A percentile compares a stretch with the other conserved stretches of the same genome.
phyloP scores from a whole-genome alignment of 2,888 invertebrate genomes.

The Druceiella hillmani region DNA sequence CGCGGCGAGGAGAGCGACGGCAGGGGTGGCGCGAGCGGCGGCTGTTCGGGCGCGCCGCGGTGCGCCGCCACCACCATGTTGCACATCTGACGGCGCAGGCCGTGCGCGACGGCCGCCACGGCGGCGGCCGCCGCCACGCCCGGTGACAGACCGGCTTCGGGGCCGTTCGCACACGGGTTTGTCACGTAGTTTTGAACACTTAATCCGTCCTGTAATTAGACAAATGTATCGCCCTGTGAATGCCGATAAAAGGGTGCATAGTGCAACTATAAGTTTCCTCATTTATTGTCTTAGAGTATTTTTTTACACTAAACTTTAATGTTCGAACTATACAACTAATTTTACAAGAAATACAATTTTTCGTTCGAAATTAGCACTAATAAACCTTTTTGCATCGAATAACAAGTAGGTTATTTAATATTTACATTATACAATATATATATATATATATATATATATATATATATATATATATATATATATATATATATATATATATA shows the following conservation, averaged over 20 bases:
- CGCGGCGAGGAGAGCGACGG: constrained; percentile 47
- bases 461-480: too few species aligned
- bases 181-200: constrained; percentile 54
- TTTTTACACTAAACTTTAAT: not conserved
- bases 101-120: constrained; percentile 81
- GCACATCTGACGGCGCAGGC: constrained; percentile 81
- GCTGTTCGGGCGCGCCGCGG: constrained; percentile 41
- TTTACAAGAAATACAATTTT: too few species aligned
- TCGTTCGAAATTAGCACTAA: too few species aligned
- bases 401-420: too few species aligned
- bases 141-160: constrained; percentile 49
- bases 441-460: too few species aligned
- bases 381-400: too few species aligned
- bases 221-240: not conserved
- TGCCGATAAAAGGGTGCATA: constrained; percentile 6
- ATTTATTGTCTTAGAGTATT: not conserved
- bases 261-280: not conserved
- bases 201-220: constrained; percentile 57
- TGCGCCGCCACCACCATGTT: constrained; percentile 68
- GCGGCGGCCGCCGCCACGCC: constrained; percentile 77
- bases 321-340: too few species aligned
- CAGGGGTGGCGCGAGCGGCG: constrained; percentile 36
- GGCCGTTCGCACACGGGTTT: constrained; percentile 51
- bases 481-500: too few species aligned
- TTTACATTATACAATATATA: too few species aligned